Evolutionary conservation across 2,797 vertebrate genomes (phyloP), one percentile per base, ranked within the genome.

Genomic region (Coranthus polyacanthus): DNA sequence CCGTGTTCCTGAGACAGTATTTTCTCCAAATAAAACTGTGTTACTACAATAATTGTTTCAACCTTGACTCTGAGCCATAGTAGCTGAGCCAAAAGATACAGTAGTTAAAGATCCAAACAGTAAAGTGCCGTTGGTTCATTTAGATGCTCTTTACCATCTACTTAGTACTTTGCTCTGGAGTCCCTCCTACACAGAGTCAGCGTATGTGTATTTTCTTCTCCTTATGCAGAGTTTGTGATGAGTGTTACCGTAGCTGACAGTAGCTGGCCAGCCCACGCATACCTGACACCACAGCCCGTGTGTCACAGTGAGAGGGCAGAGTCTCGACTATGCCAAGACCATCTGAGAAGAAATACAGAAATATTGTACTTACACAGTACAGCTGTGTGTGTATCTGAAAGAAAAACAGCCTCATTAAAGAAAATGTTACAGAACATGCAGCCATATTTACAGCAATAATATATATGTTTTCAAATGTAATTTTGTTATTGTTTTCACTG

Each of bases 241-340:
- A 83, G 62, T 58, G 63, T 79, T 82, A 73, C 78, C 51, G 75
- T 62, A 62, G 77, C 76, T 83, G 78, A 79, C 76, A 81, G 80
- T 73, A 79, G 80, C 71, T 67, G 73, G 72, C 61, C 82, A 73
- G 72, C 92, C 90, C 81, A 90, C 90, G 64, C 90, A 70, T 62
- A 80, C 67, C 85, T 86, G 85, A 89, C 84, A 83, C 72, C 24
- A 49, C 76, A 78, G 76, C 80, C 82, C 73, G 42, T 53, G 75
- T 90, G 84, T 89, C 83, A 77, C 74, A 55, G 56, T 12, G 54
- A 86, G 81, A 88, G 87, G 82, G 81, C 84, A 83, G 44, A 34
- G 80, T 61, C 75, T 79, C 51, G 20, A 71, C 73, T 53, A 46
- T 79, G 81, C 81, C 71, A 79, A 82, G 79, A 81, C 53, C 56